Evolutionary conservation across 2,797 vertebrate species (phyloP), one percentile per base, ranked within the genome.

Genomic region (Rhinella marina): DNA sequence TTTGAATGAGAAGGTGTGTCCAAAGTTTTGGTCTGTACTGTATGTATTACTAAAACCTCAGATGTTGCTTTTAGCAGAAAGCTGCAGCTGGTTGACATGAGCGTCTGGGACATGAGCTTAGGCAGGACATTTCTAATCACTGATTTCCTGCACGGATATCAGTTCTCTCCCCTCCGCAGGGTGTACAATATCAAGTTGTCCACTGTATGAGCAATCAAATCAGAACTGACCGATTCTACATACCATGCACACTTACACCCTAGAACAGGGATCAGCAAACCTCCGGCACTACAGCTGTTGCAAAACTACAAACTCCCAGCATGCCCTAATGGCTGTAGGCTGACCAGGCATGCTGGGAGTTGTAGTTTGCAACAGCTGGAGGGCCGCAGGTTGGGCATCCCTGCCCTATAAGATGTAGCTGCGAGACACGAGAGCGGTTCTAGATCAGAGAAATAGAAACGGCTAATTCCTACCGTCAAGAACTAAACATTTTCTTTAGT

Each of bases 401-500:
- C n/a, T n/a, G n/a, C n/a, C n/a, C 29, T 21, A 62, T 9, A 66
- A 52, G 61, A 64, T n/a, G 64, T 12, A 14, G 89, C 90, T 82
- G 81, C 61, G 41, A 76, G 27, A 82, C 10, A 56, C 21, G 29
- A 14, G 27, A 32, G 3, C 0, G 4, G 50, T 32, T 54, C 66
- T 32, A 23, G 52, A 57, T 16, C 48, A 7, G 1, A 68, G n/a
- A 81, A 10, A 86, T 80, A 82, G 87, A 92, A 88, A 91, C 90
- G 91, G 80, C 54, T 90, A 90, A 91, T 89, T 94, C 96, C 94
- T 97, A 97, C 96, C 96, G 94, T 97, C 95, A 97, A 92, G 95
- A 96, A 92, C 95, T 96, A 96, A 97, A 97, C 92, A 96, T 94
- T 96, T 94, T 96, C 95, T 97, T 97, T 95, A 97, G 96, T 96